phyloP scores from a whole-genome alignment of 2,797 vertebrate species.

The Margarornis squamiger region DNA sequence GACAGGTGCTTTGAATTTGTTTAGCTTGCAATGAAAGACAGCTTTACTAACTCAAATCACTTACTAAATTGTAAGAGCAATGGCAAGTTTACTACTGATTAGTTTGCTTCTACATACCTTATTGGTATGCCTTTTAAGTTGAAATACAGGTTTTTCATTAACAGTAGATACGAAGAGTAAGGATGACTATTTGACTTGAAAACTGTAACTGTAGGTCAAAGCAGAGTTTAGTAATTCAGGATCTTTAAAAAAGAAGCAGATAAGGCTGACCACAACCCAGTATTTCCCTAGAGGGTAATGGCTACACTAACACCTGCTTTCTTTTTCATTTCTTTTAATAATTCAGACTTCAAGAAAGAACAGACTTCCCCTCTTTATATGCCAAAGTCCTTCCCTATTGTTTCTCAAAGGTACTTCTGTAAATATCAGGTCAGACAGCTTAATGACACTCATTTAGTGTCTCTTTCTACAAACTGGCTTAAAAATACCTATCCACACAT shows the following conservation, averaged over 20 bases:
- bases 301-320: not conserved
- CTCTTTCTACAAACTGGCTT: not conserved
- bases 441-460: not conserved
- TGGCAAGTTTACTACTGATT: not conserved
- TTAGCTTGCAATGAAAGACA: not conserved
- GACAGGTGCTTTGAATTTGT: not conserved
- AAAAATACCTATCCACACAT: not conserved
- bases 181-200: not conserved
- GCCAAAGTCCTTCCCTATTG: not conserved
- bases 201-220: not conserved
- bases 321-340: not conserved
- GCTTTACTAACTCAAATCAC: not conserved
- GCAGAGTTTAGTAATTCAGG: not conserved
- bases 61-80: not conserved
- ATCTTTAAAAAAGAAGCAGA: not conserved
- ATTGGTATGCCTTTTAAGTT: not conserved
- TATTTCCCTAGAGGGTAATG: not conserved
- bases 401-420: not conserved
- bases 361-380: not conserved
- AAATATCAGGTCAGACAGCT: not conserved
- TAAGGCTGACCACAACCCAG: not conserved
- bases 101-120: not conserved
- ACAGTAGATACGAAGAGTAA: not conserved
- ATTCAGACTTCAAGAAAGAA: not conserved
- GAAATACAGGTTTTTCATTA: constrained; percentile 27